Evolutionary conservation across 1,140 invertebrate species (phyloP).

Genomic region (Pteromalus puparum): DNA sequence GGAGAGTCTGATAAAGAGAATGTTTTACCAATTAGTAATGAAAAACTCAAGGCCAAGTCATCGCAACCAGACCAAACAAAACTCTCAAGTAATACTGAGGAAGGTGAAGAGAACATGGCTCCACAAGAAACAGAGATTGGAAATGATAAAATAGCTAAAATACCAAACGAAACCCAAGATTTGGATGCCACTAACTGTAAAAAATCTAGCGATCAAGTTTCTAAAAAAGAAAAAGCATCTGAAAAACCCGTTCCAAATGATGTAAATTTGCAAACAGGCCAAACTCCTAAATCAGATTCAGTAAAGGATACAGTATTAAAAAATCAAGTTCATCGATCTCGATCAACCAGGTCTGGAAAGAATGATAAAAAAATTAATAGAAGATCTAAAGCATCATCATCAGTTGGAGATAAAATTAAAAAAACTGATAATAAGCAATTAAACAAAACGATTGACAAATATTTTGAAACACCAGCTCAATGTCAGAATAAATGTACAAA

Average conservation of each 20-base stretch:
- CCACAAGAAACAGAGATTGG: neutral
- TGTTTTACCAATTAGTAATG: conserved; percentile 39
- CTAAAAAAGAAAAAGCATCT: neutral
- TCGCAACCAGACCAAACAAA: conserved; percentile 15
- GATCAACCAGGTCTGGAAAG: neutral
- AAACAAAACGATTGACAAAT: conserved; percentile 36
- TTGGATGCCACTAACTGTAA: neutral
- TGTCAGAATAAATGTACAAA: conserved; percentile 10
- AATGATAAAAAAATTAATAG: conserved; percentile 23
- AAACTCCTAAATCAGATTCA: neutral
- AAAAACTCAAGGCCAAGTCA: conserved; percentile 50
- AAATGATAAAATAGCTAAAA: neutral
- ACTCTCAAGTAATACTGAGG: conserved; percentile 8
- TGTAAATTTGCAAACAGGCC: neutral
- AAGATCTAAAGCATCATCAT: conserved; percentile 20
- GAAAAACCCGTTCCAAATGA: conserved; percentile 1
- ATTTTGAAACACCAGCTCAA: conserved; percentile 1
- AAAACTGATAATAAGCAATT: neutral
- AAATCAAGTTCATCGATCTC: conserved; percentile 14
- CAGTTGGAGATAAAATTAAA: neutral
- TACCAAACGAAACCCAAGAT: neutral
- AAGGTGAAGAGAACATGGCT: conserved; percentile 18
- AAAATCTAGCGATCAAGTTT: neutral
- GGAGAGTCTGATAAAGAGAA: conserved; percentile 62
- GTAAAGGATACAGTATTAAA: neutral